Conservation (phyloP, 2,888 invertebrate species). For the Plebejus anna region DNA sequence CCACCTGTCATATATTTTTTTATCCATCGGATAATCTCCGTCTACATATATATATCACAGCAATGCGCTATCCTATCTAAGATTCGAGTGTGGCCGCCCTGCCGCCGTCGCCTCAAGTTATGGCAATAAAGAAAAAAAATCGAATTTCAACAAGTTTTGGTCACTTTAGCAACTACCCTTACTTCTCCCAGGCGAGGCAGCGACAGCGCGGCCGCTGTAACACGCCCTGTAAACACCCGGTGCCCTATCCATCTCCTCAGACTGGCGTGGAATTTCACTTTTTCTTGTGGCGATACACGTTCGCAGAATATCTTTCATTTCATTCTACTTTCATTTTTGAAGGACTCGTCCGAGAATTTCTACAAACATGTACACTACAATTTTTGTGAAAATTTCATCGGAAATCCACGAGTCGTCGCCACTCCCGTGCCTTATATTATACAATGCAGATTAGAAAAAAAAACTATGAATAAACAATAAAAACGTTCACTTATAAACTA, state of each 20-base stretch:
- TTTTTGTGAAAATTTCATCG: constrained; percentile 30
- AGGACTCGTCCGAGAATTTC: background rate
- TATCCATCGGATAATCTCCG: constrained; percentile 39
- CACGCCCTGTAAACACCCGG: constrained; percentile 68
- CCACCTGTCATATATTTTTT: constrained; percentile 41
- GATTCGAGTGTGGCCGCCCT: constrained; percentile 54
- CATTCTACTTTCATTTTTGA: background rate
- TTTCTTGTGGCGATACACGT: background rate
- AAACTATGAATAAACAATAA: constrained; percentile 64
- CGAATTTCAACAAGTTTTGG: constrained; percentile 7
- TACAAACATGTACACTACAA: constrained; percentile 3
- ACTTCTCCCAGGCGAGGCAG: constrained; percentile 1
- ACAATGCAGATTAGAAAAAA: constrained; percentile 58
- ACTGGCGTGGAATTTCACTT: constrained; percentile 28
- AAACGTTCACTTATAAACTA: constrained; percentile 73
- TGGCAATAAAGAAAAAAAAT: background rate
- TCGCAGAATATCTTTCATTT: constrained; percentile 1
- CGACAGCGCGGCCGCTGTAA: constrained; percentile 41
- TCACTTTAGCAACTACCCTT: background rate
- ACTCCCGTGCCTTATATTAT: constrained; percentile 54
- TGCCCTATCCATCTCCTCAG: constrained; percentile 39
- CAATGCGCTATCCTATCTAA: constrained; percentile 63
- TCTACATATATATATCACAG: constrained; percentile 70
- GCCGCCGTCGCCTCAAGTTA: background rate
- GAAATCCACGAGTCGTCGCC: constrained; percentile 39